A percentile compares a stretch with the other conserved stretches of the same genome.
phyloP scores from a whole-genome alignment of 2,797 vertebrate species.

The Ambastaia sidthimunki region DNA sequence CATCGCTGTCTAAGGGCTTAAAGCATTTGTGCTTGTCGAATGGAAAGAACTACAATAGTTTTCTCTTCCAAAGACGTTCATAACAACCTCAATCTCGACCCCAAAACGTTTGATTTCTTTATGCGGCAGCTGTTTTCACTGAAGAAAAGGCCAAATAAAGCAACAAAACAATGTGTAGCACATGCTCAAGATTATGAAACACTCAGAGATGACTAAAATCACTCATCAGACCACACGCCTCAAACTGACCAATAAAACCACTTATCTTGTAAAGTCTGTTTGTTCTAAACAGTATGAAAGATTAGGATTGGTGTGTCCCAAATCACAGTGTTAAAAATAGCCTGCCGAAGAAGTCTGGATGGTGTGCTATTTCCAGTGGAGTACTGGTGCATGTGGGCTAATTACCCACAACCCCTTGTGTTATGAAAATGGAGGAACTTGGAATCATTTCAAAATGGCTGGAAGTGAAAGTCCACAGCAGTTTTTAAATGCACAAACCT shows the following conservation, averaged over 20 bases:
- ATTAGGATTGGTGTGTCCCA: background rate
- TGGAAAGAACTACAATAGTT: slow-evolving; percentile 14
- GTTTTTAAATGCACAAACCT: background rate
- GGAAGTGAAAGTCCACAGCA: too few species aligned
- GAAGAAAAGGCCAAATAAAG: background rate
- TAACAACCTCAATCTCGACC: slow-evolving; percentile 1
- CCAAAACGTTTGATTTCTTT: slow-evolving; percentile 9
- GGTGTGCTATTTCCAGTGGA: background rate
- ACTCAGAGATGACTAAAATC: slow-evolving; percentile 34
- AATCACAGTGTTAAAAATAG: background rate
- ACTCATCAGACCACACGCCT: slow-evolving; percentile 56
- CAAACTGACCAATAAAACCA: background rate
- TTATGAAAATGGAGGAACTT: background rate
- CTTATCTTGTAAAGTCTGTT: background rate
- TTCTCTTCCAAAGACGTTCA: background rate
- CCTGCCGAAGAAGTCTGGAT: background rate
- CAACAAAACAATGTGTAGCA: slow-evolving; percentile 2
- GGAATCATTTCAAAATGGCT: too few species aligned
- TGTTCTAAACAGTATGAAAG: background rate
- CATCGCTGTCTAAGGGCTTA: slow-evolving; percentile 1
- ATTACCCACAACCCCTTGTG: background rate
- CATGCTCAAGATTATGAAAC: slow-evolving; percentile 22
- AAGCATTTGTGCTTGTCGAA: slow-evolving; percentile 29
- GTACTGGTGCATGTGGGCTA: background rate
- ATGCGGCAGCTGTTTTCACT: slow-evolving; percentile 28